Conservation (phyloP, 2,113 vertebrate species). For the Nymphicus hollandicus region DNA sequence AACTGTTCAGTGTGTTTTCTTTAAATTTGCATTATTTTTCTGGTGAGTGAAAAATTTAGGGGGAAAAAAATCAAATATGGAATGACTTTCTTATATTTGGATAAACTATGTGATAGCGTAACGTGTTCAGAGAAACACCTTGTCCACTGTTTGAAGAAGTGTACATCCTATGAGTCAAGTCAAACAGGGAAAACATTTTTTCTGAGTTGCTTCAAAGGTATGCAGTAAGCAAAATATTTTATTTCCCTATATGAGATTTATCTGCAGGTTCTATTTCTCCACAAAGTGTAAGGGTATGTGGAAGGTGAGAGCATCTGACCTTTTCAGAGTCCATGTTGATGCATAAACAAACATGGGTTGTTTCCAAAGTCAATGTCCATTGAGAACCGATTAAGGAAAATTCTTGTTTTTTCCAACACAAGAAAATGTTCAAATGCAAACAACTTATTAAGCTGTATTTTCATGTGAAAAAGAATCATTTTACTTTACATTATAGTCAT, state of each 20-base stretch:
- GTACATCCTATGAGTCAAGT: background rate
- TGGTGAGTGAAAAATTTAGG: background rate
- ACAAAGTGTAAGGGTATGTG: background rate
- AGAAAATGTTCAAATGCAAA: background rate
- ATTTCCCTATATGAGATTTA: background rate
- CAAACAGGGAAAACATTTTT: background rate
- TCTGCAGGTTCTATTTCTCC: background rate
- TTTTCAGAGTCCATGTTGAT: background rate
- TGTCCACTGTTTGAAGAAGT: background rate
- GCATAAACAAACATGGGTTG: background rate
- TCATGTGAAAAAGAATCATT: background rate
- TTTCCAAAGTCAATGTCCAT: background rate
- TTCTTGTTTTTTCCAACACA: background rate
- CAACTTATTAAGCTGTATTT: background rate
- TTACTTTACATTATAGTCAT: background rate
- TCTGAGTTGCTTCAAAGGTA: background rate
- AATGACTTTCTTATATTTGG: background rate
- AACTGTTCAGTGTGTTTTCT: background rate
- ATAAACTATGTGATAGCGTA: background rate
- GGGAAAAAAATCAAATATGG: background rate
- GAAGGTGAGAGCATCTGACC: background rate
- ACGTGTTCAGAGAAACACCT: background rate
- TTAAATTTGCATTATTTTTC: background rate
- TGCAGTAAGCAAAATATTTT: background rate
- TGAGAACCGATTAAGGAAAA: background rate